Conservation (phyloP, 1,140 invertebrate species). For the Ceratina australensis region DNA sequence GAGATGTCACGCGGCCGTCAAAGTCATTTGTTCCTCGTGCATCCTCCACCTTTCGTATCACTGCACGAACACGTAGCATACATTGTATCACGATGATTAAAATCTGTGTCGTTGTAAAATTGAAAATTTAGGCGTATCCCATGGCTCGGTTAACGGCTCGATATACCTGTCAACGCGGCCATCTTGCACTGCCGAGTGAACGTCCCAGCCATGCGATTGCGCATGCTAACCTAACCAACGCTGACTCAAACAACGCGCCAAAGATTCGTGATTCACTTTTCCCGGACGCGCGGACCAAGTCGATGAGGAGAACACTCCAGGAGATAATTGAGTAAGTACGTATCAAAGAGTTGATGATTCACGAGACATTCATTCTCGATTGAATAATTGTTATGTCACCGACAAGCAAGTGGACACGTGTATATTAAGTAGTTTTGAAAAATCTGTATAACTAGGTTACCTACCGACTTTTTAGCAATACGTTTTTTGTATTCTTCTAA, state of each 20-base stretch:
- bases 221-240: conserved; percentile 37
- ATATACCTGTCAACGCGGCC: conserved; percentile 73
- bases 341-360: neutral
- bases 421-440: neutral
- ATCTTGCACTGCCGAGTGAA: conserved; percentile 68
- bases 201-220: conserved; percentile 20
- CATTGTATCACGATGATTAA: conserved; percentile 49
- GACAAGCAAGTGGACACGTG: neutral
- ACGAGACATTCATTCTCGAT: neutral
- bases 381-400: neutral
- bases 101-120: conserved; percentile 3
- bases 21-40: conserved; percentile 36
- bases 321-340: neutral
- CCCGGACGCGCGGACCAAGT: neutral
- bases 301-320: neutral
- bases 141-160: conserved; percentile 73
- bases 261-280: conserved; percentile 47
- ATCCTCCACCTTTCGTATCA: conserved; percentile 30
- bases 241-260: conserved; percentile 32
- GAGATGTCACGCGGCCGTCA: conserved; percentile 40
- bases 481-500: neutral
- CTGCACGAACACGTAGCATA: conserved; percentile 42
- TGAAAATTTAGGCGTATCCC: conserved; percentile 75
- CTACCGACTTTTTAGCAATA: neutral
- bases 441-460: neutral